These are phyloP conservation scores for Trachurus trachurus DNA, from an alignment of 2,797 vertebrate genomes.

Conservation along the genomic window DNA sequence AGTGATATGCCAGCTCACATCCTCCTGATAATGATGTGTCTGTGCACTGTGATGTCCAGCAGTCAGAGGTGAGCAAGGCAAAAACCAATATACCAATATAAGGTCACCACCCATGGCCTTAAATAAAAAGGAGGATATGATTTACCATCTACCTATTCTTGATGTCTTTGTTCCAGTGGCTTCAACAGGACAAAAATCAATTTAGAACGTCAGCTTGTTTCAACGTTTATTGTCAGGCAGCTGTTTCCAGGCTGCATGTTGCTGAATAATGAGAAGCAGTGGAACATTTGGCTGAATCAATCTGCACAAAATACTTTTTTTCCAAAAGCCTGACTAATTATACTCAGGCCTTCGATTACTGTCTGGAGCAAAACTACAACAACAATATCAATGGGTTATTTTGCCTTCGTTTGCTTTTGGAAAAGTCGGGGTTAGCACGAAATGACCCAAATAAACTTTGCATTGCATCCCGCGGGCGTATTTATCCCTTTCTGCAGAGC, in stretches of 20 bases:
- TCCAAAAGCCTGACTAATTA: constrained; percentile 75
- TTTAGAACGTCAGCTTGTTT: constrained; percentile 62
- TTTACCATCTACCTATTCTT: constrained; percentile 41
- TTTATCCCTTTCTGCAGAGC: constrained; percentile 59
- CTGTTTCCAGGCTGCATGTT: constrained; percentile 61
- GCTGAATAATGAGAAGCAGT: constrained; percentile 74
- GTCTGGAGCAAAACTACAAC: constrained; percentile 60
- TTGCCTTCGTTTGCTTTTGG: constrained; percentile 68
- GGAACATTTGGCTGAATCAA: constrained; percentile 73
- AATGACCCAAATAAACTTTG: constrained; percentile 73
- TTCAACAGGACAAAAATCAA: constrained; percentile 74
- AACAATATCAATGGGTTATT: constrained; percentile 69
- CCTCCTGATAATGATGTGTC: neutral
- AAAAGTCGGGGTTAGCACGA: constrained; percentile 59
- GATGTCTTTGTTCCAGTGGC: constrained; percentile 59
- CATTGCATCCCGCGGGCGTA: constrained; percentile 48
- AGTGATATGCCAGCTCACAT: neutral
- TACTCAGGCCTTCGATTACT: constrained; percentile 75
- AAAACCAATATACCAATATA: constrained; percentile 6
- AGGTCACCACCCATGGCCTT: constrained; percentile 14
- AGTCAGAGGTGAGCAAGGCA: neutral
- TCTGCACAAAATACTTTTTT: constrained; percentile 65
- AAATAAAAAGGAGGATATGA: constrained; percentile 15
- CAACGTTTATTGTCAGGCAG: constrained; percentile 62
- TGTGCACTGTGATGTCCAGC: neutral